Evolutionary conservation across 2,888 invertebrate species (phyloP).

Genomic region (Cetonia aurata): DNA sequence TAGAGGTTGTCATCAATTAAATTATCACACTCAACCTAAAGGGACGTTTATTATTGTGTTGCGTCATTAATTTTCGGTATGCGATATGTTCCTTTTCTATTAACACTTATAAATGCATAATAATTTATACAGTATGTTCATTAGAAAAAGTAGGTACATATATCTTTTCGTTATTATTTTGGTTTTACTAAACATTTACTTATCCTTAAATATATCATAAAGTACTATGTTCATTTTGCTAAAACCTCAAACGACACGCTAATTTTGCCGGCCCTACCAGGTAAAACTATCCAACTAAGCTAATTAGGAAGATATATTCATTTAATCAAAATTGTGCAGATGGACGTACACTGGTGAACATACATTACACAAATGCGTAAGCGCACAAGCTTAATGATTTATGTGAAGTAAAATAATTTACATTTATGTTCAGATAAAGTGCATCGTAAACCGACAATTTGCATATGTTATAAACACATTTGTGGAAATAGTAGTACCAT

Average conservation of each 20-base stretch:
- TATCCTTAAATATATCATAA: too few species aligned
- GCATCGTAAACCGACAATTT: neutral
- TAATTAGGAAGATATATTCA: neutral
- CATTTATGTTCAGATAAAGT: conserved; percentile 5
- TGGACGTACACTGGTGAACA: neutral
- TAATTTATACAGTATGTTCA: too few species aligned
- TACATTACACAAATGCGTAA: neutral
- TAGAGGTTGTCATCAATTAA: conserved; percentile 7
- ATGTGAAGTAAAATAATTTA: conserved; percentile 4
- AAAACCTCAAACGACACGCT: too few species aligned
- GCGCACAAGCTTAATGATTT: neutral
- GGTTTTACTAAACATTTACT: too few species aligned
- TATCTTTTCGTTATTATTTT: too few species aligned
- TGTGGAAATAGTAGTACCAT: neutral
- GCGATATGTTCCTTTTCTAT: neutral
- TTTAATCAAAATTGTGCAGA: conserved; percentile 6
- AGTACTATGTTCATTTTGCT: too few species aligned
- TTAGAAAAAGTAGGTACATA: too few species aligned
- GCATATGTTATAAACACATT: conserved; percentile 10
- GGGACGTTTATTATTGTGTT: neutral
- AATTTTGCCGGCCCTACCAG: too few species aligned
- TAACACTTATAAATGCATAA: too few species aligned
- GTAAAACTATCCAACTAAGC: too few species aligned
- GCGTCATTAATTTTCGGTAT: neutral
- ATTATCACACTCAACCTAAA: conserved; percentile 2